Conservation (phyloP, 2,797 vertebrate species). For the Crypturellus tataupa region DNA sequence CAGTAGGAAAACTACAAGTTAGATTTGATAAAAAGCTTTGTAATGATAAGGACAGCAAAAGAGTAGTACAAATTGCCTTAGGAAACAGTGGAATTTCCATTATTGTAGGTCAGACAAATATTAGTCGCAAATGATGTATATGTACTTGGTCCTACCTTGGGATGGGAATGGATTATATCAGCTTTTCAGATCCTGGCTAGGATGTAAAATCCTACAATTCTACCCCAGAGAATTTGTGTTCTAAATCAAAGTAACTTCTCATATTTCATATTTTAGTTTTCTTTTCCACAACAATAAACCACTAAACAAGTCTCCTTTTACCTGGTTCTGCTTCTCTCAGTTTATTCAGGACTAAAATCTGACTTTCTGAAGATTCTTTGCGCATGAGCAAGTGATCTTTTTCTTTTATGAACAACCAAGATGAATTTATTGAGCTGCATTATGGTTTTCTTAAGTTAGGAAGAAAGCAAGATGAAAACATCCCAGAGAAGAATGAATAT, state of each 20-base stretch:
- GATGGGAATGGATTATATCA: background rate
- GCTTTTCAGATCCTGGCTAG: background rate
- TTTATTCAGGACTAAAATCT: background rate
- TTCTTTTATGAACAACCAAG: background rate
- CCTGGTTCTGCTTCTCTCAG: background rate
- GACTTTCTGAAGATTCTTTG: background rate
- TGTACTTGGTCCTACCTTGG: background rate
- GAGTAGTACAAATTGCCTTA: background rate
- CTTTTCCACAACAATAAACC: background rate
- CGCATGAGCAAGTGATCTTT: background rate
- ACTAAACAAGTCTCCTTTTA: background rate
- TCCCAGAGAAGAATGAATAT: background rate
- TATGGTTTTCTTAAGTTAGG: background rate
- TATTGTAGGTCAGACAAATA: background rate
- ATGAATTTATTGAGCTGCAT: background rate
- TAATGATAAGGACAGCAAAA: background rate
- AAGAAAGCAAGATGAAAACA: background rate
- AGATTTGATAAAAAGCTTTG: background rate
- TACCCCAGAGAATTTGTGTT: background rate
- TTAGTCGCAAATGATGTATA: background rate
- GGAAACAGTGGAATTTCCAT: background rate
- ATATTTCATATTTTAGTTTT: background rate
- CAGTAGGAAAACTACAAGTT: background rate
- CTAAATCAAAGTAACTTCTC: background rate
- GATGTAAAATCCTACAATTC: background rate